Conservation (phyloP, 2,888 invertebrate genomes). For the Epicampocera succincta region DNA sequence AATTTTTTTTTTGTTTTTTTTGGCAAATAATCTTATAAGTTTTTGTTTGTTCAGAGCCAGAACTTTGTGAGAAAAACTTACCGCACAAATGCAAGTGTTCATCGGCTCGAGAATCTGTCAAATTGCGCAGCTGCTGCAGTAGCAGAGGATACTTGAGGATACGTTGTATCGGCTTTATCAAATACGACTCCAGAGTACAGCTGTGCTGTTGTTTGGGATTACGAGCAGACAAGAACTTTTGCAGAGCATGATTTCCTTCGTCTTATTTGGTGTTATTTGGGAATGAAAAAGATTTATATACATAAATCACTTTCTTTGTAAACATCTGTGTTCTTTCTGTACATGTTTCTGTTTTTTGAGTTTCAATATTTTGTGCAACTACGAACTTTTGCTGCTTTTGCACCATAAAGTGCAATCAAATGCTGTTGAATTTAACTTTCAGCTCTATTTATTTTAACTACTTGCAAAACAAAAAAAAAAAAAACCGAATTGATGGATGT, state of each 20-base stretch:
- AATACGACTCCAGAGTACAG: slow-evolving; percentile 97
- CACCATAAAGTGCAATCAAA: slow-evolving; percentile 44
- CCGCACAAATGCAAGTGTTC: slow-evolving; percentile 97
- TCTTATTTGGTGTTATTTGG: slow-evolving; percentile 83
- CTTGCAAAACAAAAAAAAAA: no score
- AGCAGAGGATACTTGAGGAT: slow-evolving; percentile 98
- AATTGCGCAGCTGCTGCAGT: slow-evolving; percentile 95
- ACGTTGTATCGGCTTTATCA: slow-evolving; percentile 99
- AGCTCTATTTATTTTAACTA: slow-evolving; percentile 30
- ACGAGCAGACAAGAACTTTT: slow-evolving; percentile 95
- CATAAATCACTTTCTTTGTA: slow-evolving; percentile 3
- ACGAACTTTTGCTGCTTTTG: slow-evolving; percentile 25
- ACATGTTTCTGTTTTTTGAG: not conserved
- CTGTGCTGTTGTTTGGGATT: slow-evolving; percentile 99
- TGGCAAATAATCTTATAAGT: not conserved
- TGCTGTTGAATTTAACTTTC: slow-evolving; percentile 38
- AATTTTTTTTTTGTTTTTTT: no score
- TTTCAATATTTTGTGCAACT: not conserved
- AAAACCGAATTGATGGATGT: not conserved
- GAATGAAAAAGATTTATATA: not conserved
- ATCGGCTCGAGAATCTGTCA: slow-evolving; percentile 95
- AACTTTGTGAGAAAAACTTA: slow-evolving; percentile 81
- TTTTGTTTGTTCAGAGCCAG: not conserved
- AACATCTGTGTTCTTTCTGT: not conserved
- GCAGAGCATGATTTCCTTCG: slow-evolving; percentile 97